These are phyloP conservation scores for Dicycla oo DNA, from an alignment of 2,888 invertebrate species.

Conservation along the genomic window DNA sequence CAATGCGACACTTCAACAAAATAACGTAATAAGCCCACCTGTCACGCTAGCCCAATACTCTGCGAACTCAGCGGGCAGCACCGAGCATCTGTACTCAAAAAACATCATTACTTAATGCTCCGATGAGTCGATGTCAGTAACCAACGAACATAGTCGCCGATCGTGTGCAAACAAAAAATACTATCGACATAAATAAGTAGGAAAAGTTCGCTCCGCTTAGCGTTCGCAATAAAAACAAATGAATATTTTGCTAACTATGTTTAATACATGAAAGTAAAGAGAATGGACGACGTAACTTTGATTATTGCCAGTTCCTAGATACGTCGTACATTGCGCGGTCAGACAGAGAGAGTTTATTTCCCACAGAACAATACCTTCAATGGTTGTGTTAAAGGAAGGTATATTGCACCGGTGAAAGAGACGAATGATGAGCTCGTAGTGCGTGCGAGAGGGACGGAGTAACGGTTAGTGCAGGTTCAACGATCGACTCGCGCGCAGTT, in stretches of 20 bases:
- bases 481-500: conserved; percentile 89
- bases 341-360: conserved; percentile 67
- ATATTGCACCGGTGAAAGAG: conserved; percentile 78
- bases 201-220: conserved; percentile 58
- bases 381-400: conserved; percentile 78
- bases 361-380: conserved; percentile 77
- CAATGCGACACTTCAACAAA: neutral
- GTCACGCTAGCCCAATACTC: neutral
- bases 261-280: conserved; percentile 73
- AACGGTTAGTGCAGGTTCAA: conserved; percentile 88
- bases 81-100: conserved; percentile 23
- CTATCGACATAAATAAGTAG: conserved; percentile 52
- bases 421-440: conserved; percentile 59
- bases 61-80: conserved; percentile 14
- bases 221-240: conserved; percentile 67
- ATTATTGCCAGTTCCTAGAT: conserved; percentile 63
- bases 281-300: conserved; percentile 70
- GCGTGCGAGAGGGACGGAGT: conserved; percentile 78
- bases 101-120: conserved; percentile 51
- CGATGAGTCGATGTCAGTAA: conserved; percentile 35
- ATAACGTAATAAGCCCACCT: neutral
- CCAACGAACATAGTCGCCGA: conserved; percentile 39
- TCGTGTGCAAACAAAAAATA: conserved; percentile 48
- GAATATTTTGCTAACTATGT: conserved; percentile 70
- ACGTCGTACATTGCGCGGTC: conserved; percentile 70